A percentile compares a stretch with the other conserved stretches of the same genome.
Evolutionary conservation across 2,797 vertebrate species (phyloP).

Genomic region (Amblyopsis hoosieri): DNA sequence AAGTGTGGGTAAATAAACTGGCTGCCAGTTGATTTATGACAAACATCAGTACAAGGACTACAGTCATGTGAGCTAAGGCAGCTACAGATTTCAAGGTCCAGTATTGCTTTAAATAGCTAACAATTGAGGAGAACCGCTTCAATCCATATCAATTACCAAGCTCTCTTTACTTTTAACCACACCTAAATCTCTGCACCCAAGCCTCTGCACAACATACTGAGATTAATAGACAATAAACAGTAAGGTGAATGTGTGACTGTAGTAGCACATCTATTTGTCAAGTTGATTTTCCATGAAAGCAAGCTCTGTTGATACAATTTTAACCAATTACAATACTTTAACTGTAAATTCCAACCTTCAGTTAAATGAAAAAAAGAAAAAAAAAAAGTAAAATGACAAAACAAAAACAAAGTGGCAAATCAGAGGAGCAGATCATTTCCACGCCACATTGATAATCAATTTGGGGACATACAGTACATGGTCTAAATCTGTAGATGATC

Average conservation of each 20-base stretch:
- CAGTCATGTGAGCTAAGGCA: neutral
- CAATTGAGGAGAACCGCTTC: constrained; percentile 22
- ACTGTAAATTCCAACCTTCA: constrained; percentile 17
- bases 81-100: constrained; percentile 10
- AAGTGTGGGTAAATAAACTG: no score
- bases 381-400: neutral
- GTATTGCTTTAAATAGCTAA: constrained; percentile 31
- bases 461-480: constrained; percentile 36
- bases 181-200: no score
- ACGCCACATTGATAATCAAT: neutral
- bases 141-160: no score
- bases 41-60: no score
- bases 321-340: neutral
- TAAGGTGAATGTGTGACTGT: neutral
- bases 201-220: no score
- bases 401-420: constrained; percentile 7
- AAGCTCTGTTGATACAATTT: neutral
- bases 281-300: neutral
- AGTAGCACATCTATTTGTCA: constrained; percentile 8
- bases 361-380: neutral
- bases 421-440: constrained; percentile 4
- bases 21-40: no score
- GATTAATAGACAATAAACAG: no score
- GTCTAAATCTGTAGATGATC: constrained; percentile 19
- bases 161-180: no score